Evolutionary conservation across 1,140 invertebrate species (phyloP).

Genomic region (Mesaphorura yosii): DNA sequence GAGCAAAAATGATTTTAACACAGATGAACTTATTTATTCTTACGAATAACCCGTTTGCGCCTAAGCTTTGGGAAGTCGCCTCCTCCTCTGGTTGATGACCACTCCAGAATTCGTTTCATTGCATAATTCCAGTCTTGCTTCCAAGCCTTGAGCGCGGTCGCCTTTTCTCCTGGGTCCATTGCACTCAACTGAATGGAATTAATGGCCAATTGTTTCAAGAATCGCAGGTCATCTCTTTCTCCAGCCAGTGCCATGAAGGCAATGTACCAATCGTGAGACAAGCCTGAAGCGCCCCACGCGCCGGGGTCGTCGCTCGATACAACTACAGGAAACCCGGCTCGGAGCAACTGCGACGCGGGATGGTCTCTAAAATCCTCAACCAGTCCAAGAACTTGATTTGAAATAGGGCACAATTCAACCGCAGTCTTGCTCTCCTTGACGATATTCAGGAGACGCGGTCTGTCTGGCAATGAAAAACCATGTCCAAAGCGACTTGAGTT

Average conservation of each 20-base stretch:
- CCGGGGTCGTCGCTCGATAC: constrained; percentile 66
- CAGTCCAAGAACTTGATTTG: constrained; percentile 51
- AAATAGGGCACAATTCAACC: constrained; percentile 67
- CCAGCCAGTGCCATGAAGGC: constrained; percentile 66
- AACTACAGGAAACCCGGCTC: constrained; percentile 46
- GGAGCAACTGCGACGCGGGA: constrained; percentile 53
- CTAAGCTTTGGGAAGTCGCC: too few relatives aligned
- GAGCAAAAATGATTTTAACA: too few relatives aligned
- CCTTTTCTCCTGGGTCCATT: not conserved
- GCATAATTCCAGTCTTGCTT: too few relatives aligned
- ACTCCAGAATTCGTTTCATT: too few relatives aligned
- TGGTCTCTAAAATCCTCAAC: constrained; percentile 67
- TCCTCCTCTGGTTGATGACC: too few relatives aligned
- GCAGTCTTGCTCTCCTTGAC: constrained; percentile 52
- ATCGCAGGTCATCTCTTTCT: constrained; percentile 50
- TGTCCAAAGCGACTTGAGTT: constrained; percentile 58
- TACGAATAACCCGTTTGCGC: too few relatives aligned
- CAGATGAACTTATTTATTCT: not conserved
- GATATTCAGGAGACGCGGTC: constrained; percentile 53
- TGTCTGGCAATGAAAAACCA: constrained; percentile 59
- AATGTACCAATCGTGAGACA: constrained; percentile 71
- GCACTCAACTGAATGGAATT: constrained; percentile 55
- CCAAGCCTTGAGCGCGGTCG: too few relatives aligned
- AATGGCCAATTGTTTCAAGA: constrained; percentile 62
- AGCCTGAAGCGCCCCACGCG: constrained; percentile 56